These are phyloP conservation scores for Phalacrocorax carbo DNA, from an alignment of 2,113 vertebrate species.

Conservation along the genomic window DNA sequence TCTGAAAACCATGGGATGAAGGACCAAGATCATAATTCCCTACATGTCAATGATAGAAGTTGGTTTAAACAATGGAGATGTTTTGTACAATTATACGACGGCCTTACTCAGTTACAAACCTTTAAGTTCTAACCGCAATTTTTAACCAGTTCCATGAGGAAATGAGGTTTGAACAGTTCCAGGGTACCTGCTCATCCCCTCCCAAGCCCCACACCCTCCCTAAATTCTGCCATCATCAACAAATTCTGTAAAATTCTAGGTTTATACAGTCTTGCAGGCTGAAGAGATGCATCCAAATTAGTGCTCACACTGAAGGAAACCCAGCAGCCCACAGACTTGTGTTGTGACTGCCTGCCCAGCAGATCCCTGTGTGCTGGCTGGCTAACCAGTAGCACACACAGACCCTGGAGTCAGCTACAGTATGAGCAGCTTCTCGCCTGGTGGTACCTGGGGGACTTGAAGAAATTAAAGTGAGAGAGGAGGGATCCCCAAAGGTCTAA, in stretches of 20 bases:
- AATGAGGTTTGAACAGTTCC: neutral
- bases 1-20: neutral
- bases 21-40: neutral
- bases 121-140: neutral
- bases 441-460: too few relatives aligned
- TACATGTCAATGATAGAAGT: neutral
- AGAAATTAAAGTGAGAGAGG: neutral
- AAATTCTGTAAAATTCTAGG: neutral
- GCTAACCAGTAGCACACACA: neutral
- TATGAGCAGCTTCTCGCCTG: neutral
- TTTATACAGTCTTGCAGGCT: neutral
- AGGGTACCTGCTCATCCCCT: neutral
- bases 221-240: neutral
- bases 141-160: neutral
- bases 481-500: neutral
- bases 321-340: neutral
- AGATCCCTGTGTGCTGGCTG: fast-evolving
- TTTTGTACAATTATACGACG: neutral
- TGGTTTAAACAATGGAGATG: neutral
- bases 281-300: neutral
- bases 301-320: neutral
- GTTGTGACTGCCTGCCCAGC: neutral
- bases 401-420: neutral
- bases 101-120: neutral
- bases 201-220: neutral